Base-by-base conservation (phyloP, 2,797 vertebrate genomes). In the Mionectes olivaceus region DNA sequence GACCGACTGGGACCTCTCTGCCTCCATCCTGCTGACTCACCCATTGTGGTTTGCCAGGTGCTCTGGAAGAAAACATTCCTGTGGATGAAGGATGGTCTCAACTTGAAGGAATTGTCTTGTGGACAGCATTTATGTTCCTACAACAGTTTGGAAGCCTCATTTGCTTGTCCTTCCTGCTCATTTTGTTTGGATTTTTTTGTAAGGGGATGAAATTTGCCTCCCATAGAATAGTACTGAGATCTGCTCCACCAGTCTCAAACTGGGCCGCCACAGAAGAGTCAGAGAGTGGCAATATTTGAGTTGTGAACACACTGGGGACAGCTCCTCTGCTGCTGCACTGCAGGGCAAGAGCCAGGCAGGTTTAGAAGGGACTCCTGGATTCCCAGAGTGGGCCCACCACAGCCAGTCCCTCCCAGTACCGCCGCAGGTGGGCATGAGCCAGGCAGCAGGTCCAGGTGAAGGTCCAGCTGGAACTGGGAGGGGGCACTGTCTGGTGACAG, bases 311-410 rank as follows among this genome's bases (percentile, higher is more conserved):
- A 17, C 50, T 50, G 53, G 50, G 70, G 32, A 53, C 24, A 61
- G 39, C 21, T 76, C 5, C 89, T 44, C 57, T 2, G 5, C 64
- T 83, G 73, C 81, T 71, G 87, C 89, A 87, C 28, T 18, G 32
- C 37, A 28, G 69, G 44, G 30, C 30, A 47, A 50, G 13, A 90
- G 50, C 61, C 77, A 79, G 53, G 46, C 7, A 64, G 24, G 5
- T 65, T 81, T 69, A 55, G 53, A 61, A 59, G 53, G 44, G 56
- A 49, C 19, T 70, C 37, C 30, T 2, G 3, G 28, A 15, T 85
- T 39, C 64, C 60, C 0, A 0, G n/a, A 52, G 7, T 30, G 70
- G 0, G 3, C n/a, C 33, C 52, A 16, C 77, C 33, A 37, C 13
- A 57, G 60, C 59, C 0, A 0, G 41, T 71, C 33, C 24, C 39